phyloP scores from a whole-genome alignment of 2,888 invertebrate species.

The Trichogramma evanescens region DNA sequence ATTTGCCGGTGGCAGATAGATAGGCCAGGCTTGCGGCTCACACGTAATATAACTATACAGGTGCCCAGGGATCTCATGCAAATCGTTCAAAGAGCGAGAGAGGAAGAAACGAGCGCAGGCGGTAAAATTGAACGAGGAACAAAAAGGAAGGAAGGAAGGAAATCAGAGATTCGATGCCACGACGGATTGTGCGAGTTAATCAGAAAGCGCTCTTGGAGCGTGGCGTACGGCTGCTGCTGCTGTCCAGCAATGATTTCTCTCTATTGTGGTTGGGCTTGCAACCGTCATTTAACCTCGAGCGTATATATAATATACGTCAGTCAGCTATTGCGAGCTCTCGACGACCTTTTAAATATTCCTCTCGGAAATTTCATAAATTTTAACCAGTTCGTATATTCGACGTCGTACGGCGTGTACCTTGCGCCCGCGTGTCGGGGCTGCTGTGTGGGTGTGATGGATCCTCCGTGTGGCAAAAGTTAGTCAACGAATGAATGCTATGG shows the following conservation, averaged over 20 bases:
- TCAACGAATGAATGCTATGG: too few species aligned
- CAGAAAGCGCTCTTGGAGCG: conserved; percentile 28
- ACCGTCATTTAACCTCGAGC: conserved; percentile 23
- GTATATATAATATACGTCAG: too few species aligned
- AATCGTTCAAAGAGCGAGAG: conserved; percentile 11
- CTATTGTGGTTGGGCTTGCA: background rate
- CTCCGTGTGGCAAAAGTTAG: too few species aligned
- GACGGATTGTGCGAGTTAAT: conserved; percentile 28
- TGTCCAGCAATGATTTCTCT: conserved; percentile 26
- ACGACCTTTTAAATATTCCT: conserved; percentile 21
- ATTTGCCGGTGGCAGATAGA: background rate
- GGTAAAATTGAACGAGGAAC: conserved; percentile 10
- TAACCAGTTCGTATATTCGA: background rate
- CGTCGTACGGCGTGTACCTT: background rate
- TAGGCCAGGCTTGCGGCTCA: conserved; percentile 1
- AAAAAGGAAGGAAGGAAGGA: conserved; percentile 21
- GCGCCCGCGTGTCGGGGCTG: background rate
- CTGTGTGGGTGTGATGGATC: background rate
- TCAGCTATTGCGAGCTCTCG: conserved; percentile 1
- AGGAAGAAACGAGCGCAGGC: background rate
- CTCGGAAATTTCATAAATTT: conserved; percentile 18
- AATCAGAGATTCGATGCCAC: conserved; percentile 35
- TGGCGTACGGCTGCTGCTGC: background rate
- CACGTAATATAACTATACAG: too few species aligned
- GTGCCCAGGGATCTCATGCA: conserved; percentile 29